Evolutionary conservation across 2,113 vertebrate genomes (phyloP).

Genomic region (Micronycteris hirsuta): DNA sequence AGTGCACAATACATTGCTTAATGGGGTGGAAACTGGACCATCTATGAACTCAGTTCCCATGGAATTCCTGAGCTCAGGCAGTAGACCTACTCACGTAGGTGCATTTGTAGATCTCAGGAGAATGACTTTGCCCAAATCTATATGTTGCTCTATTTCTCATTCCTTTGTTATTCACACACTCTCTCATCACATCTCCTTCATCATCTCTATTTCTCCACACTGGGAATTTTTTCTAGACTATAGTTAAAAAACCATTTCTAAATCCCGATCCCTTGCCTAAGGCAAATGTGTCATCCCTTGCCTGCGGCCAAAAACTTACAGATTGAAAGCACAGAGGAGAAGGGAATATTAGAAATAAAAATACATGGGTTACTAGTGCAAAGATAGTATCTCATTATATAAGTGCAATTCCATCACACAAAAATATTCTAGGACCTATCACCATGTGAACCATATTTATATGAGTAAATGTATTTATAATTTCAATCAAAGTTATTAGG

Average conservation of each 20-base stretch:
- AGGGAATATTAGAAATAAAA: background rate
- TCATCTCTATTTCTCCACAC: background rate
- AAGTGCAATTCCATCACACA: background rate
- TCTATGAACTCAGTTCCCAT: background rate
- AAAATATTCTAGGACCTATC: background rate
- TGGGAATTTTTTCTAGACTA: background rate
- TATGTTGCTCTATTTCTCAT: background rate
- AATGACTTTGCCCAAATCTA: background rate
- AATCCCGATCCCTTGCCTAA: background rate
- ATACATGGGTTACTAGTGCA: background rate
- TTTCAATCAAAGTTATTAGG: background rate
- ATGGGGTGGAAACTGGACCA: background rate
- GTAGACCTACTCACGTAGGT: background rate
- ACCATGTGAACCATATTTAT: background rate
- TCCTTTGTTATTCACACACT: background rate
- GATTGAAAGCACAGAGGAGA: background rate
- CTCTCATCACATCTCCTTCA: background rate
- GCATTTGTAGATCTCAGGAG: background rate
- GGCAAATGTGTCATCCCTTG: background rate
- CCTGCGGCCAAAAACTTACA: background rate
- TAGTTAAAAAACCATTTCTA: background rate
- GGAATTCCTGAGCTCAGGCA: background rate
- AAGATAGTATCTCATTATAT: background rate
- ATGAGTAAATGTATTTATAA: background rate
- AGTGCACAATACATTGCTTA: background rate